Evolutionary conservation across 2,797 vertebrate species (phyloP), one percentile per base, ranked within the genome.

Genomic region (Enteromius thamalakanensis): DNA sequence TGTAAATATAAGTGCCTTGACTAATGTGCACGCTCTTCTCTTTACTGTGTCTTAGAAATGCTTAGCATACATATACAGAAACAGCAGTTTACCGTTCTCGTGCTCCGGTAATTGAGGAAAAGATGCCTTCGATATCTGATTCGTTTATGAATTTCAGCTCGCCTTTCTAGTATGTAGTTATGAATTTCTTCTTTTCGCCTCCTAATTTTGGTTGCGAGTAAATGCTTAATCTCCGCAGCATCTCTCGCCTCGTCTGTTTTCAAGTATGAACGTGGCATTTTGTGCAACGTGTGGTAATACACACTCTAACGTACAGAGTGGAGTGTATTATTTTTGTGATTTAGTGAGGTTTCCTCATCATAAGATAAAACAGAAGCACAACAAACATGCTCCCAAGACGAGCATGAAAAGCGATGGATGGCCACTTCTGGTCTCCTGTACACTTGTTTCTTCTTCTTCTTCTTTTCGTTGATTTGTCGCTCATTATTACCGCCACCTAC

Each of bases 71-170:
- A 9, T n/a, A 42, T 10, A 76, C 15, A 77, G 23, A 47, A 77
- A 64, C 45, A 7, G 7, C 6, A 29, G 2, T 77, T 88, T 87
- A 93, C 92, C 90, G 90, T 91, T 69, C 90, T 87, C 42, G 90
- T 90, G 7, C 87, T 88, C 29, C 87, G 76, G 79, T 90, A 89
- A 40, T 89, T 86, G 74, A 91, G 90, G 68, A 89, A 88, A 58
- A 92, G 90, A 42, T 87, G 89, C 68, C 84, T 88, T 74, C 89
- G 86, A 49, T 91, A 87, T 85, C 90, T 86, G 78, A 91, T 82
- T n/a, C 87, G 62, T 74, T 91, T 85, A 74, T 89, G 86, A 42
- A 84, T 53, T 76, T 89, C 89, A 60, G 81, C 83, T 76, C 89
- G 78, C 37, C 88, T 82, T 40, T 84, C 84, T 29, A 74, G 70